Percentiles rank a stretch among this genome's conserved stretches.
Evolutionary conservation across 2,797 vertebrate species (phyloP).

Genomic region (Triplophysa yarkandensis): DNA sequence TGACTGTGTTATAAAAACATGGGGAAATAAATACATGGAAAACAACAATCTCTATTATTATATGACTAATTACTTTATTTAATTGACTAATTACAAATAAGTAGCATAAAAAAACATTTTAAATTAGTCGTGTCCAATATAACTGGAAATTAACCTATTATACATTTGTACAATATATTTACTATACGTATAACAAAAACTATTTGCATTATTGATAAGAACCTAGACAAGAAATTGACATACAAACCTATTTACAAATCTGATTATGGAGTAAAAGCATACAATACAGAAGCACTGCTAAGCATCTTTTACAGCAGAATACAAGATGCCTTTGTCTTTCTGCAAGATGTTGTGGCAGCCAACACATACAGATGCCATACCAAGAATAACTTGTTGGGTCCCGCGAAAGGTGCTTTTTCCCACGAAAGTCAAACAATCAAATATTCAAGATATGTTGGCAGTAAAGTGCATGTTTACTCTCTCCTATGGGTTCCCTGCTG

Average conservation of each 20-base stretch:
- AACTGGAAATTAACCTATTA: background rate
- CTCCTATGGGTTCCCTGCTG: background rate
- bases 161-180: background rate
- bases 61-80: background rate
- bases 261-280: background rate
- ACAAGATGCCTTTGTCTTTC: background rate
- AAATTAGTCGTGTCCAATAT: background rate
- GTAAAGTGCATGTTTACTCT: conserved; percentile 5
- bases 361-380: background rate
- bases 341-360: background rate
- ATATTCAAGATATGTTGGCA: conserved; percentile 15
- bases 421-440: conserved; percentile 9
- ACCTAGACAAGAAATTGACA: background rate
- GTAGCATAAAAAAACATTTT: background rate
- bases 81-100: too few relatives aligned
- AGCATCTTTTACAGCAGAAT: background rate
- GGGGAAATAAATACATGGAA: too few relatives aligned
- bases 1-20: too few relatives aligned
- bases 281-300: background rate
- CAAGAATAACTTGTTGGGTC: background rate
- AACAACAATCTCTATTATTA: background rate
- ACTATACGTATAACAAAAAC: background rate
- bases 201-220: conserved; percentile 20
- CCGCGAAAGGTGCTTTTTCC: background rate
- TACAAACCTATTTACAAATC: conserved; percentile 5